Percentiles rank a stretch among this genome's conserved stretches.
Evolutionary conservation across 2,797 vertebrate genomes (phyloP).

Genomic region (Chrosomus eos): DNA sequence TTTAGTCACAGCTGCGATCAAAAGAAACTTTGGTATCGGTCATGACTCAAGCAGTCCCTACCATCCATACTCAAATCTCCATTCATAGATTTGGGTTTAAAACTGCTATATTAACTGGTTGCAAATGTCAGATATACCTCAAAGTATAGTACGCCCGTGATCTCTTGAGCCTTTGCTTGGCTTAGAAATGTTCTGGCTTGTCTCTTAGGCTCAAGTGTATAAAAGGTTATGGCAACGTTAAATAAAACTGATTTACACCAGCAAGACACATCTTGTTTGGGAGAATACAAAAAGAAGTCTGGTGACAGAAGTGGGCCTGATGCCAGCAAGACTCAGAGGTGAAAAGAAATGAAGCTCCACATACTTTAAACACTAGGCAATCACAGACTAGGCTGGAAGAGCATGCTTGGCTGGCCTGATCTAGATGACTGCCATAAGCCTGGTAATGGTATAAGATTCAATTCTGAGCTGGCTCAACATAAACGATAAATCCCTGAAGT

Average conservation of each 20-base stretch:
- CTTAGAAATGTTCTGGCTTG: neutral
- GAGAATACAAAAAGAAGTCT: constrained; percentile 48
- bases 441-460: too few species aligned
- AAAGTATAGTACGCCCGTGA: neutral
- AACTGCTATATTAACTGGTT: neutral
- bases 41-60: neutral
- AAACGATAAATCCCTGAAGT: neutral
- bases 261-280: constrained; percentile 49
- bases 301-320: constrained; percentile 52
- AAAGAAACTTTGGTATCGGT: neutral
- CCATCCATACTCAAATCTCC: neutral
- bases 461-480: neutral
- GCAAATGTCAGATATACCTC: neutral
- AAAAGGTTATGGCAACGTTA: constrained; percentile 51
- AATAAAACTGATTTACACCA: constrained; percentile 49
- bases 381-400: constrained; percentile 6
- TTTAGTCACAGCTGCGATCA: neutral
- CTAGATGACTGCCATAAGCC: neutral
- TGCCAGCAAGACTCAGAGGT: constrained; percentile 57
- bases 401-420: neutral
- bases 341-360: constrained; percentile 28
- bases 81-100: neutral
- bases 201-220: constrained; percentile 46
- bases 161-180: neutral
- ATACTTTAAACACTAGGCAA: constrained; percentile 14